A percentile compares a stretch with the other conserved stretches of the same genome.
Evolutionary conservation across 2,113 vertebrate species (phyloP).

Genomic region (Oreotrochilus melanogaster): DNA sequence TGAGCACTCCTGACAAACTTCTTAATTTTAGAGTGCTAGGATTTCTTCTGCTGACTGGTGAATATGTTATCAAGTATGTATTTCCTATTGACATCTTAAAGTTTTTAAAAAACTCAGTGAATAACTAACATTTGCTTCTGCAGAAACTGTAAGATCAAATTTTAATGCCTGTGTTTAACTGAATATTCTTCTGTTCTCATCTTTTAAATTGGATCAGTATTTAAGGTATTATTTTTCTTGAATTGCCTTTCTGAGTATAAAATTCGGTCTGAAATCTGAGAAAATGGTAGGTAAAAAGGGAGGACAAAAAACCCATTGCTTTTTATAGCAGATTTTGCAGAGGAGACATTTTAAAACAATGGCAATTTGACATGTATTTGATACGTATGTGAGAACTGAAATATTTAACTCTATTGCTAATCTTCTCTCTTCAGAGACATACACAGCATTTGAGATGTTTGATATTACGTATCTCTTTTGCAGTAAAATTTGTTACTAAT

Average conservation of each 20-base stretch:
- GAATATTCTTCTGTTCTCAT: not conserved
- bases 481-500: not conserved
- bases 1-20: conserved; percentile 77
- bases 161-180: not conserved
- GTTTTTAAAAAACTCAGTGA: conserved; percentile 74
- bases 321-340: not conserved
- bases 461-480: not conserved
- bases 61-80: conserved; percentile 79
- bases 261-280: not conserved
- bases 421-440: not conserved
- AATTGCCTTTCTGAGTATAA: not conserved
- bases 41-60: conserved; percentile 79
- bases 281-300: not conserved
- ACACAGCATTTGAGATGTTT: not conserved
- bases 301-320: not conserved
- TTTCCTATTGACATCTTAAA: conserved; percentile 79
- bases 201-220: not conserved
- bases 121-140: not conserved
- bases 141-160: not conserved
- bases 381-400: not conserved
- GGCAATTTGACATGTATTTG: not conserved
- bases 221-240: not conserved
- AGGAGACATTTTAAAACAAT: not conserved
- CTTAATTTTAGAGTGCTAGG: conserved; percentile 75
- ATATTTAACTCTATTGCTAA: not conserved